Percentiles rank a stretch among this genome's conserved stretches.
Evolutionary conservation across 92 coral and sea anemone species (phyloP).

Genomic region (Siderastrea siderea): DNA sequence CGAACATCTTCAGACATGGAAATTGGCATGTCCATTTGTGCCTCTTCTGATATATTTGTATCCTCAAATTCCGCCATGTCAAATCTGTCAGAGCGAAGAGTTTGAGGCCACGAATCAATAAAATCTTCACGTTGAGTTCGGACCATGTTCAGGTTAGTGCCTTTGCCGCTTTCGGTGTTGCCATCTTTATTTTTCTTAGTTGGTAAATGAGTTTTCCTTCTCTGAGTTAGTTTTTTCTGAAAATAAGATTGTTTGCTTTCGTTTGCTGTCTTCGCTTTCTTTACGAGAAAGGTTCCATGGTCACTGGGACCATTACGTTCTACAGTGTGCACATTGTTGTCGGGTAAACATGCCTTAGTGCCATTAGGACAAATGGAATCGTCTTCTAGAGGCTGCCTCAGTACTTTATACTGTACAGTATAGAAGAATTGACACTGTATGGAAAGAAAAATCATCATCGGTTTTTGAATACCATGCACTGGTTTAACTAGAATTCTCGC

Average conservation of each 20-base stretch:
- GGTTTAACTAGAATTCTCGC: too few species aligned
- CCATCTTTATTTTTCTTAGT: not conserved
- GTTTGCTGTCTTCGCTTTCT: not conserved
- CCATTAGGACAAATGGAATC: not conserved
- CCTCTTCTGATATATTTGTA: slow-evolving; percentile 10
- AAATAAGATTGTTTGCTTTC: not conserved
- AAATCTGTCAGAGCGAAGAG: not conserved
- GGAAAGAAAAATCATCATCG: too few species aligned
- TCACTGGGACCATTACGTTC: not conserved
- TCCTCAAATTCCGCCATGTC: not conserved
- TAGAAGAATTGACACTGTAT: too few species aligned
- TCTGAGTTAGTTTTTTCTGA: not conserved
- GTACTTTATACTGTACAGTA: not conserved
- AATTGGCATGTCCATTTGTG: not conserved
- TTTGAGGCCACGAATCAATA: slow-evolving; percentile 6
- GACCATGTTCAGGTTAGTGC: not conserved
- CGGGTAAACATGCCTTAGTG: not conserved
- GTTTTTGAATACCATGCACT: too few species aligned
- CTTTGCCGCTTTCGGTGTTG: not conserved
- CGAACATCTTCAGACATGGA: not conserved
- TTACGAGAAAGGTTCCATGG: not conserved
- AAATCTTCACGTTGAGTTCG: not conserved
- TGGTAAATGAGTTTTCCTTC: not conserved
- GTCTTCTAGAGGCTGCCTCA: not conserved
- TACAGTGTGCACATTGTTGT: not conserved